A percentile compares a stretch with the other conserved stretches of the same genome.
Conservation (phyloP, 2,797 vertebrate species). For the Podarcis lilfordi region DNA sequence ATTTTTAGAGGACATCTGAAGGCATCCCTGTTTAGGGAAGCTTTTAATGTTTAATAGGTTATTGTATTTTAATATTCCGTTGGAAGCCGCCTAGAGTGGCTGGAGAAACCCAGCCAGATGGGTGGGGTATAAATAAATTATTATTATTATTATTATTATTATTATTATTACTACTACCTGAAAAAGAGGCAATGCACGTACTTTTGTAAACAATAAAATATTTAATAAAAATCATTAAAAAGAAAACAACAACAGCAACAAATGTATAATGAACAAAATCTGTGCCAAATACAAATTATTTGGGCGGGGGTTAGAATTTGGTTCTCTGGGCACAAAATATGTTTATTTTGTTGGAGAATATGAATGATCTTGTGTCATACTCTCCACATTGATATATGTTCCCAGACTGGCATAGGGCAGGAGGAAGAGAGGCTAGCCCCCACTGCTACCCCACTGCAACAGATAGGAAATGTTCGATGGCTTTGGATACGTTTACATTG, state of each 20-base stretch:
- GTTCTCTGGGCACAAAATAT: neutral
- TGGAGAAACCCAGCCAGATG: too few species aligned
- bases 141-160: too few species aligned
- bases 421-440: neutral
- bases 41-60: too few species aligned
- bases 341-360: neutral
- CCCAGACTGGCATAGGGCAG: neutral
- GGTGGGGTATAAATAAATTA: too few species aligned
- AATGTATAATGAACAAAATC: neutral
- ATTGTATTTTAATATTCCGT: too few species aligned
- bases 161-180: too few species aligned
- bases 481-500: neutral
- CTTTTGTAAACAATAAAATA: too few species aligned
- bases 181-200: too few species aligned
- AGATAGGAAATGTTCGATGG: neutral
- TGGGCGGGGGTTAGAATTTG: neutral
- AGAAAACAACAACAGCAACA: accelerated
- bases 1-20: too few species aligned
- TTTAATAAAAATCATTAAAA: too few species aligned
- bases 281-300: neutral
- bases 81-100: too few species aligned
- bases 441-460: neutral
- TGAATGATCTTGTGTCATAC: neutral
- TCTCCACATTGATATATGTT: neutral
- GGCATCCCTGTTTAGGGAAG: too few species aligned